A percentile compares a stretch with the other conserved stretches of the same genome.
These are phyloP conservation scores for Tympanoctomys barrerae DNA, from an alignment of 2,797 vertebrate species.

Conservation along the genomic window DNA sequence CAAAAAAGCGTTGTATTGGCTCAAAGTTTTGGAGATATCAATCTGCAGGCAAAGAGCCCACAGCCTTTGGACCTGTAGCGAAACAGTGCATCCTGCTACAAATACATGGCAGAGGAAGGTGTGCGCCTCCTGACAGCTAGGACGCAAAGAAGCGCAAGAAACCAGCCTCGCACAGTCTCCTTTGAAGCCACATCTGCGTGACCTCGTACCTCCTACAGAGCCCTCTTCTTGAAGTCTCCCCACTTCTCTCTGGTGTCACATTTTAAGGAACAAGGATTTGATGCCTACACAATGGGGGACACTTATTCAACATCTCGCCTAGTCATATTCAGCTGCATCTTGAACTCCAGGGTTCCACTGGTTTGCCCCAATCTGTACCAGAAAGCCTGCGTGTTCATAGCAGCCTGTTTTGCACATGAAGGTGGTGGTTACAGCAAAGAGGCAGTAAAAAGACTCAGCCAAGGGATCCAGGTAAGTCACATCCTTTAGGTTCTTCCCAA, in stretches of 20 bases:
- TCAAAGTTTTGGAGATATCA: background rate
- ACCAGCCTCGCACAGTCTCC: no score
- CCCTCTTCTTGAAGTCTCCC: no score
- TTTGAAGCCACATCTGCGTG: background rate
- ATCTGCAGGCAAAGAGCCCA: background rate
- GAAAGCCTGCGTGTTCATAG: slow-evolving; percentile 20
- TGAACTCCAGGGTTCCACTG: slow-evolving; percentile 45
- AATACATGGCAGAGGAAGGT: background rate
- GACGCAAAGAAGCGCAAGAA: background rate
- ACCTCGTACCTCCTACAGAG: no score
- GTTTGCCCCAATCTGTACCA: slow-evolving; percentile 53
- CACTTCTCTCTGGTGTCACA: no score
- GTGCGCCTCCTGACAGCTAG: background rate
- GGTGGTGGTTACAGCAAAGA: slow-evolving; percentile 56
- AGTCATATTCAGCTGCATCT: slow-evolving; percentile 28
- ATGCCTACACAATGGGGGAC: no score
- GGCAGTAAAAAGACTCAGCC: background rate
- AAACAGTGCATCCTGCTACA: background rate
- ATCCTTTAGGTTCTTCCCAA: background rate
- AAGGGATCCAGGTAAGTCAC: background rate
- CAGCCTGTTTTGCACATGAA: slow-evolving; percentile 49
- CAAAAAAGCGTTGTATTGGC: background rate
- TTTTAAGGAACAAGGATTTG: background rate
- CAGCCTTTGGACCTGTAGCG: no score
- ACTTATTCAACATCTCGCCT: background rate